phyloP scores from a whole-genome alignment of 2,888 invertebrate species.

The Drosophila austrosaltans region DNA sequence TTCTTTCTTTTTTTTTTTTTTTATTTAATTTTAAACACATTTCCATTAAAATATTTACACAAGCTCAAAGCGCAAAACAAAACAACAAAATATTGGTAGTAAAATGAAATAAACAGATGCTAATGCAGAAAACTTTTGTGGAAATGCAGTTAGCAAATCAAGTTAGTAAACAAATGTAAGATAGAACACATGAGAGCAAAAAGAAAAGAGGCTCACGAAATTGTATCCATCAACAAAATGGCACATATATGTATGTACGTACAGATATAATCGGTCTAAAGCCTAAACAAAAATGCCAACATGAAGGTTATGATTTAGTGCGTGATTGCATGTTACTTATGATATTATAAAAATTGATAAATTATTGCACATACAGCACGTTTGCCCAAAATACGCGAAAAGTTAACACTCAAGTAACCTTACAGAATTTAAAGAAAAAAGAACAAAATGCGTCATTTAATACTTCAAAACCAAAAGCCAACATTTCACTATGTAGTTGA shows the following conservation, averaged over 20 bases:
- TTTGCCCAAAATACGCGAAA: not conserved
- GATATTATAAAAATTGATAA: not conserved
- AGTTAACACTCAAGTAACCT: not conserved
- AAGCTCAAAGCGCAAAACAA: not conserved
- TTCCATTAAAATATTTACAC: slow-evolving; percentile 23
- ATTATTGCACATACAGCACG: slow-evolving; percentile 7
- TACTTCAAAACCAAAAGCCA: not conserved
- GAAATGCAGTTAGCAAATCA: not conserved
- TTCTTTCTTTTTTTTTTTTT: not conserved
- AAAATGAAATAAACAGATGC: not conserved
- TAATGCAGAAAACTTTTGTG: not conserved
- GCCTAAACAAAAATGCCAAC: slow-evolving; percentile 6
- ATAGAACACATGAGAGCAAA: too few relatives aligned
- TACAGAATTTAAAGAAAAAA: not conserved
- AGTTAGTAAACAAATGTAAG: too few relatives aligned
- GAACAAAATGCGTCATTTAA: not conserved
- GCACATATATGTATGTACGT: not conserved
- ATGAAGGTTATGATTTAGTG: slow-evolving; percentile 8
- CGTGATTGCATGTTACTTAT: slow-evolving; percentile 21
- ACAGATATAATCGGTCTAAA: not conserved
- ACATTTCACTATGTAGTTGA: too few relatives aligned
- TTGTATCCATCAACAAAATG: not conserved
- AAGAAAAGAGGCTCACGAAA: too few relatives aligned
- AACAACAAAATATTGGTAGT: not conserved
- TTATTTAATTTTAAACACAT: not conserved